Base-by-base conservation (phyloP, 1,140 invertebrate genomes). In the Medauroidea extradentata region DNA sequence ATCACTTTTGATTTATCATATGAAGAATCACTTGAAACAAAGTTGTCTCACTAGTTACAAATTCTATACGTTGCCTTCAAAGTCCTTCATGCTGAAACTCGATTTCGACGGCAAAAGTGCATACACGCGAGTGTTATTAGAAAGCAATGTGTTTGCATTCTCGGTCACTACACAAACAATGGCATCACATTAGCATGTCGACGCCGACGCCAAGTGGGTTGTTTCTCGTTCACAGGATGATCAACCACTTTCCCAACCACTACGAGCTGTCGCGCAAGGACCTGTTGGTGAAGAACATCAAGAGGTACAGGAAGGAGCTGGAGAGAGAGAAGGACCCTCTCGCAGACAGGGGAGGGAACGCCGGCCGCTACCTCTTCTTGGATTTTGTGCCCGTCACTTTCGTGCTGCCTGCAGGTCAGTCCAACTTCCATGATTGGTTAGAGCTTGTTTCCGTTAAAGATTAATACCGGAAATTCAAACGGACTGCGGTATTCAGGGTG, bases 241-340 rank as follows among this genome's bases (percentile, higher is more conserved):
- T 94, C 27, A 94, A 94, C 78, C 91, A 94, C 72, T 94, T 93
- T 74, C 90, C 91, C 0, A 98, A 94, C 76, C 93, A 98, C 74
- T 96, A 96, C 68, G 94, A 98, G 71, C 75, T 98, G 14, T 94
- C 94, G 2, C 79, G 94, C 1, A 98, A 98, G 76, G 95, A 98
- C 79, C 76, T 97, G 19, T 79, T 98, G 56, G 93, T 97, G 2
- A 96, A 96, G 77, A 98, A 98, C 72, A 94, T 98, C 52, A 97
- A 96, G 73, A 78, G 94, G 38, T 97, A 97, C 74, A 76, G 93
- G 29, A 90, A 93, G 68, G 93, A 97, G 68, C 77, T 96, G 44
- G 93, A 96, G 68, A 84, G 90, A 65, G 94, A 96, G 72, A 91
- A 91, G 19, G 94, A 86, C 76, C 85, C 87, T 0, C 70, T 97